These are phyloP conservation scores for Anodontia alba DNA, from an alignment of 2,888 invertebrate species.

Conservation along the genomic window DNA sequence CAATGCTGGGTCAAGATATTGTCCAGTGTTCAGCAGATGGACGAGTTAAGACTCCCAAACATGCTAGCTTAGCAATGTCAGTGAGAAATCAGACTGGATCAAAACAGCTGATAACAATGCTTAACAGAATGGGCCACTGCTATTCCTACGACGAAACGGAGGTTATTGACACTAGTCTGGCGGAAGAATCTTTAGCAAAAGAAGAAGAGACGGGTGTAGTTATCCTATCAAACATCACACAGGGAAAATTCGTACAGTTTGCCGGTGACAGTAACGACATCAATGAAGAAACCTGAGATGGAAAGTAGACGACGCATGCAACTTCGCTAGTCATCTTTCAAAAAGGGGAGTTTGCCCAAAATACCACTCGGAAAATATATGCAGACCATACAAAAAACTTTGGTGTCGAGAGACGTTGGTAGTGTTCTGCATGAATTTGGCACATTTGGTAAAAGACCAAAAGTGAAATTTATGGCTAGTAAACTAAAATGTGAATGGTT, in stretches of 20 bases:
- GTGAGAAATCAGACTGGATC: not conserved
- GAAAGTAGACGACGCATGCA: not conserved
- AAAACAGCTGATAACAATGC: slow-evolving; percentile 5
- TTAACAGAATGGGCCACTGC: slow-evolving; percentile 11
- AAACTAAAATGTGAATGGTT: too few relatives aligned
- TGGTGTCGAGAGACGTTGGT: too few relatives aligned
- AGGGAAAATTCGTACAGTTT: not conserved
- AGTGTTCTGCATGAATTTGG: too few relatives aligned
- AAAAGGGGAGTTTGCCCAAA: too few relatives aligned
- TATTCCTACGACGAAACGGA: not conserved
- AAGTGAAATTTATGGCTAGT: too few relatives aligned
- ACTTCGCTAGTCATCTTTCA: not conserved
- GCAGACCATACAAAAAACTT: too few relatives aligned
- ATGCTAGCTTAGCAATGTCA: not conserved
- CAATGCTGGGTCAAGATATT: slow-evolving; percentile 5
- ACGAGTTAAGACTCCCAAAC: slow-evolving; percentile 13
- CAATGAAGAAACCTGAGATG: not conserved
- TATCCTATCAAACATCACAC: not conserved
- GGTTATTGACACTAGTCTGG: slow-evolving; percentile 2
- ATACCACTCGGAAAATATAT: too few relatives aligned
- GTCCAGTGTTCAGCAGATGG: slow-evolving; percentile 6
- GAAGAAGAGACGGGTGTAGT: not conserved
- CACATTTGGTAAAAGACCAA: too few relatives aligned
- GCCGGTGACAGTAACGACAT: not conserved
- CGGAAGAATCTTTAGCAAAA: not conserved